Evolutionary conservation across 53 echinoderm and acorn worm species (phyloP), one percentile per base, ranked within the genome.

Genomic region (Henricia sp.): DNA sequence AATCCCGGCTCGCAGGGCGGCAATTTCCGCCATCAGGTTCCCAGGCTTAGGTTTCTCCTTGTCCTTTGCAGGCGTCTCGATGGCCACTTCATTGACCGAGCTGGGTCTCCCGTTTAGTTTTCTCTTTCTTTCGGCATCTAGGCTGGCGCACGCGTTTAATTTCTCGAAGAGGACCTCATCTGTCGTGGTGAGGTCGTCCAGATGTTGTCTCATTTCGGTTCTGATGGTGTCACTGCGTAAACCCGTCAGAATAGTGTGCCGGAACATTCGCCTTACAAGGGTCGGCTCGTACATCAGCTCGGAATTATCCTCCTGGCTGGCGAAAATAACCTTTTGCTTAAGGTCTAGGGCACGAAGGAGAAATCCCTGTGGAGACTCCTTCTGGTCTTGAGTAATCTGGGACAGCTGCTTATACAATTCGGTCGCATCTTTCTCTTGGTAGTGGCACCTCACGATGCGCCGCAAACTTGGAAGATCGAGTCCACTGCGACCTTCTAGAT

Each of bases 331-430:
- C 83, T 82, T 85, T 44, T 92, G 92, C 20, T 84, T 52, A 0
- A 93, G 53, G 68, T 87, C 87, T 50, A 93, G 60, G 11, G 74
- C 70, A 17, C 93, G 48, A 3, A 90, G 66, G 3, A 91, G 77
- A 34, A 91, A 93, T 6, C 75, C 84, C 24, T 90, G 90, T 23
- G 85, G 35, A n/a, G 88, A 52, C 60, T 93, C 93, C 0, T 65
- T 66, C 50, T 30, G 21, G 4, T 41, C 67, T 55, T 93, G 90
- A 0, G 37, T 29, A 4, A 90, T 71, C 12, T 82, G 50, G 37
- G 87, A 84, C 17, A 93, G 52, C 72, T 91, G 70, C 13, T 88
- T 67, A 19, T 74, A 93, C 13, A 85, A 41, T 5, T 76, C 85
- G 25, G 69, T 84, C n/a, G 91, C 91, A 38, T 91, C 90, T 26